A percentile compares a stretch with the other conserved stretches of the same genome.
These are phyloP conservation scores for Smithornis capensis DNA, from an alignment of 2,113 vertebrate genomes.

Conservation along the genomic window DNA sequence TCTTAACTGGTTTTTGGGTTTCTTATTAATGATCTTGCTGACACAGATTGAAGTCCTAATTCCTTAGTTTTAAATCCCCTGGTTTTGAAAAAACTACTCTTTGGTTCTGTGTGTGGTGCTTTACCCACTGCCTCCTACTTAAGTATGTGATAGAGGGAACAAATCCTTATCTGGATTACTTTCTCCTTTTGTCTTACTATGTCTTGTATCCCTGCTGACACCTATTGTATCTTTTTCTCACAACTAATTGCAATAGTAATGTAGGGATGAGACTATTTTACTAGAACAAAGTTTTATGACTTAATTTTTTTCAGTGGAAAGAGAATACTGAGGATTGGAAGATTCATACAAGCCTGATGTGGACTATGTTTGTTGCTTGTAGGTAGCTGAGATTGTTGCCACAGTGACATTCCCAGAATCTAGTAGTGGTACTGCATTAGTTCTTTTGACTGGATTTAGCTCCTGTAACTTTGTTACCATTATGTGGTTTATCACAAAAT, in stretches of 20 bases:
- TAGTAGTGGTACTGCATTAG: not conserved
- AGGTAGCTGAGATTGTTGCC: not conserved
- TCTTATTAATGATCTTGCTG: not conserved
- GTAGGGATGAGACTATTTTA: not conserved
- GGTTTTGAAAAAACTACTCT: not conserved
- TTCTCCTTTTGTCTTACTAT: not conserved
- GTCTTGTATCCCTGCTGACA: not conserved
- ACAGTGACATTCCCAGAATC: not conserved
- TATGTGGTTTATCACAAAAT: not conserved
- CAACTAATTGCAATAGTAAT: not conserved
- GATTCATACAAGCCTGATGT: not conserved
- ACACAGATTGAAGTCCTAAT: constrained; percentile 10
- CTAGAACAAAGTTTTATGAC: not conserved
- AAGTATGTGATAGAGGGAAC: not conserved
- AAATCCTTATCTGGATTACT: not conserved
- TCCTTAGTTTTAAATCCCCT: not conserved
- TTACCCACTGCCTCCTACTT: not conserved
- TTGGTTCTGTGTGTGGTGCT: not conserved
- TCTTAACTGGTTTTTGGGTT: not conserved
- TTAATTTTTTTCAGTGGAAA: not conserved
- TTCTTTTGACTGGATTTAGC: not conserved
- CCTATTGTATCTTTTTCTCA: not conserved
- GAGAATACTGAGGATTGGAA: not conserved
- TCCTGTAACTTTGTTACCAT: not conserved
- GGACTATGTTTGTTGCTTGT: not conserved